These are phyloP conservation scores for Antechinus flavipes DNA, from an alignment of 2,113 vertebrate genomes.

Conservation along the genomic window DNA sequence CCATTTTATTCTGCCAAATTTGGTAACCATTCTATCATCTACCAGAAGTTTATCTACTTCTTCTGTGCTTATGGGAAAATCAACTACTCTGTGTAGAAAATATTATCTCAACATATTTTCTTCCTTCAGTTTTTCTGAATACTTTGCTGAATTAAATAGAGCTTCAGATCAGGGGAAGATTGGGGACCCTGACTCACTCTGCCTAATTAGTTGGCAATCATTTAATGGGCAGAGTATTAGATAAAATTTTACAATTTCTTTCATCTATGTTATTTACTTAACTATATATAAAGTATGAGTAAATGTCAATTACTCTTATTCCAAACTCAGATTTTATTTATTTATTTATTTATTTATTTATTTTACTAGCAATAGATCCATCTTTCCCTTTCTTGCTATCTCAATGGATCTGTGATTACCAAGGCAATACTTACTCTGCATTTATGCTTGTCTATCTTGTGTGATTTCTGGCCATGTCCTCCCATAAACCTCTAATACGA, in stretches of 20 bases:
- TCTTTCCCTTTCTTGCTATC: not conserved
- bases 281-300: not conserved
- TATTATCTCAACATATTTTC: not conserved
- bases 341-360: not conserved
- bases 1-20: not conserved
- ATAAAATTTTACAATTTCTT: not conserved
- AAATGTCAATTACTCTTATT: not conserved
- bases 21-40: not conserved
- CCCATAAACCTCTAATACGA: not conserved
- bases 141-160: not conserved
- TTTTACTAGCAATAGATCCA: not conserved
- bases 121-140: not conserved
- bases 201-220: not conserved
- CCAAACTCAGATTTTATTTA: not conserved
- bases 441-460: not conserved
- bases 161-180: not conserved
- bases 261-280: not conserved
- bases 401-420: not conserved
- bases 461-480: not conserved
- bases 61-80: slow-evolving; percentile 18
- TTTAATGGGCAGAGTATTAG: not conserved
- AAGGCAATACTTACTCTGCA: not conserved
- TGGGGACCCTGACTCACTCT: not conserved
- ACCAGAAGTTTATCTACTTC: slow-evolving; percentile 1
- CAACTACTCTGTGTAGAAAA: not conserved